Percentiles rank a stretch among this genome's conserved stretches.
phyloP scores from a whole-genome alignment of 2,797 vertebrate genomes.

The Pelobates cultripes region DNA sequence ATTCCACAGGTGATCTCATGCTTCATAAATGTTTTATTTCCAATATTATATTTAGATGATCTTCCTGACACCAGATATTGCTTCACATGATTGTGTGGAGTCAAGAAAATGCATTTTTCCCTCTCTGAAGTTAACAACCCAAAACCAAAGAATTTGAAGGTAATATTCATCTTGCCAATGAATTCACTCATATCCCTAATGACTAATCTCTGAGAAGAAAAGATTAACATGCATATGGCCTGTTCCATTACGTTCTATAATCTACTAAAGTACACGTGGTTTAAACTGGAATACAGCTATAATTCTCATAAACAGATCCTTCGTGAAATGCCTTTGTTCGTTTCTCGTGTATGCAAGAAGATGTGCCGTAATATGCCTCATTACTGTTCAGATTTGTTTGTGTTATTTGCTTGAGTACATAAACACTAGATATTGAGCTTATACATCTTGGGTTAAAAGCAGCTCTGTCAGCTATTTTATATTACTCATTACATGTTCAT shows the following conservation, averaged over 20 bases:
- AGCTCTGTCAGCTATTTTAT: too few species aligned
- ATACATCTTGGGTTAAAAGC: too few species aligned
- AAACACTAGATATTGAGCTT: too few species aligned
- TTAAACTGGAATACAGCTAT: neutral
- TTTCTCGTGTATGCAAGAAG: neutral
- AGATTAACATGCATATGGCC: constrained; percentile 17
- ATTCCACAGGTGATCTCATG: constrained; percentile 29
- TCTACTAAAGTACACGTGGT: constrained; percentile 30
- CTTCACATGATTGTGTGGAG: constrained; percentile 20
- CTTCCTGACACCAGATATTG: constrained; percentile 26
- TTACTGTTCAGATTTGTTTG: neutral
- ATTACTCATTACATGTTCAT: too few species aligned
- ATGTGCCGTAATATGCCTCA: neutral
- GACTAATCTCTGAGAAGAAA: neutral
- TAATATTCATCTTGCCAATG: neutral
- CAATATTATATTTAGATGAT: constrained; percentile 29
- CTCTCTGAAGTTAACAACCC: constrained; percentile 8
- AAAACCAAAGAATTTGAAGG: constrained; percentile 1
- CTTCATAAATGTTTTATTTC: constrained; percentile 24
- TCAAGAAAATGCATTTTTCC: neutral
- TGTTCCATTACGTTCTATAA: constrained; percentile 52
- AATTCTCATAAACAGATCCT: neutral
- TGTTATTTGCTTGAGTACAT: too few species aligned
- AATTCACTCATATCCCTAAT: constrained; percentile 2
- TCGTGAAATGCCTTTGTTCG: neutral